Evolutionary conservation across 2,888 invertebrate species (phyloP).

Genomic region (Pogonocherus hispidulus): DNA sequence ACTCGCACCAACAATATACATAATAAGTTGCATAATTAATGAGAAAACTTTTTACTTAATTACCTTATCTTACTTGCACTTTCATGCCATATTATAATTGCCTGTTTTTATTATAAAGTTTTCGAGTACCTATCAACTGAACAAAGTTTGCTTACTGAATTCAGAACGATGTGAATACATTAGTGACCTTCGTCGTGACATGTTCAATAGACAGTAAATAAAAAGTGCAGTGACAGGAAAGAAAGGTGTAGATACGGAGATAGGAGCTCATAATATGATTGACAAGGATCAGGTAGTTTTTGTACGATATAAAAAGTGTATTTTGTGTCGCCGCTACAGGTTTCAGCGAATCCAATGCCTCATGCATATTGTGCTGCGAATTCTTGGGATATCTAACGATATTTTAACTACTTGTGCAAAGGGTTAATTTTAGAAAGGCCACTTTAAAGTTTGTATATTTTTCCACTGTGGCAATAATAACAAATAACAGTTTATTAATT

Average conservation of each 20-base stretch:
- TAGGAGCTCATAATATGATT: neutral
- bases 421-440: neutral
- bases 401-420: neutral
- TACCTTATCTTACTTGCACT: neutral
- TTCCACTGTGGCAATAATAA: no score
- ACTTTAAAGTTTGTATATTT: neutral
- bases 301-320: constrained; percentile 18
- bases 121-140: neutral
- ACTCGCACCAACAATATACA: neutral
- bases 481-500: no score
- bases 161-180: neutral
- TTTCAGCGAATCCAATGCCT: constrained; percentile 31
- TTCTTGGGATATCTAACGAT: constrained; percentile 41
- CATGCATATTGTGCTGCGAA: constrained; percentile 38
- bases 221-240: constrained; percentile 31
- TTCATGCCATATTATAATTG: no score
- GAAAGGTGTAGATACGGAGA: constrained; percentile 13
- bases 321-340: constrained; percentile 24
- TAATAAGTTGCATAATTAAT: neutral
- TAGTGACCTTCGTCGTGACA: constrained; percentile 21
- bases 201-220: constrained; percentile 26
- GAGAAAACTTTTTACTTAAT: neutral
- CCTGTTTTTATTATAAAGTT: neutral
- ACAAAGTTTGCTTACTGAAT: neutral
- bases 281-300: neutral